Conservation (phyloP, 2,113 vertebrate genomes). For the Hippocampus guttulatus region DNA sequence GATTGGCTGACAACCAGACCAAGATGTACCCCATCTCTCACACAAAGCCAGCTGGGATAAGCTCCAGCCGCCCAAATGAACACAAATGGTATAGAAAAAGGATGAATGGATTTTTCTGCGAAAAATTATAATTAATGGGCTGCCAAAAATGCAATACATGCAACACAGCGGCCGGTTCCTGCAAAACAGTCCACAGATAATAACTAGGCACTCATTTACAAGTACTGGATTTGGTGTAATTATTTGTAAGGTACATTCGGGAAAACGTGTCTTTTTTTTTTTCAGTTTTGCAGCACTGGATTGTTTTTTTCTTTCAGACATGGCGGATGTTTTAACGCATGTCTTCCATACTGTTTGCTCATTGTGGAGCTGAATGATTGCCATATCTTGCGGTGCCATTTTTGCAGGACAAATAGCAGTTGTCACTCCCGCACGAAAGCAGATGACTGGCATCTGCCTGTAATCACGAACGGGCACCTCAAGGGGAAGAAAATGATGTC, state of each 20-base stretch:
- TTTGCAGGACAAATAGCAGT: neutral
- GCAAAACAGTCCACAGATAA: neutral
- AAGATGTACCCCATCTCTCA: neutral
- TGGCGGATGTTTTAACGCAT: too few species aligned
- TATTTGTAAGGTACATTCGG: neutral
- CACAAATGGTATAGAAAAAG: neutral
- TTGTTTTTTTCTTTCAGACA: too few species aligned
- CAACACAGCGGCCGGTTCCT: neutral
- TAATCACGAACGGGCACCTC: too few species aligned
- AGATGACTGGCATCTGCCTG: too few species aligned
- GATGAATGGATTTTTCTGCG: neutral
- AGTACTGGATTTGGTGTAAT: neutral
- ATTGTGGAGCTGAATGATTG: neutral
- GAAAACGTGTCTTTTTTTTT: neutral
- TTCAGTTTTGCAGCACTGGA: too few species aligned
- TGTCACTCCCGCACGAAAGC: too few species aligned
- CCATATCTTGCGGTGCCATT: neutral
- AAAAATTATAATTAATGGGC: neutral
- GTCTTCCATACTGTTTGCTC: neutral
- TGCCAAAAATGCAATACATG: neutral
- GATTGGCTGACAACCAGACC: neutral
- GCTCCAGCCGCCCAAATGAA: neutral
- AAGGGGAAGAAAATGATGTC: too few species aligned
- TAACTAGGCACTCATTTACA: neutral
- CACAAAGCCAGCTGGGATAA: neutral